Percentiles rank a stretch among this genome's conserved stretches.
Conservation (phyloP, 1,140 invertebrate genomes). For the Orchestia grillus region DNA sequence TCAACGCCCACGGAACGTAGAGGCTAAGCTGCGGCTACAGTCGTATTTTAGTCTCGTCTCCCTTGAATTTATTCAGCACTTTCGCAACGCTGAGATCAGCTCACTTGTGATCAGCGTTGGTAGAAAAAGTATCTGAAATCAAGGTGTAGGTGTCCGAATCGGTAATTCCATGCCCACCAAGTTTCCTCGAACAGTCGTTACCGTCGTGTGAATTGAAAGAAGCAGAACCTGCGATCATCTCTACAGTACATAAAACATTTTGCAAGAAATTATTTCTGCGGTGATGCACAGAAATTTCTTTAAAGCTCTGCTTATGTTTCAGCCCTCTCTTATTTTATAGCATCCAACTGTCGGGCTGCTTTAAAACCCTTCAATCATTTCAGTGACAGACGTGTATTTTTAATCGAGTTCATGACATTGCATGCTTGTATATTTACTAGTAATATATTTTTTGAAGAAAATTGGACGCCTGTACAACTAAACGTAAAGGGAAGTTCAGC, state of each 20-base stretch:
- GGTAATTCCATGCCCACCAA: neutral
- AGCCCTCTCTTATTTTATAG: neutral
- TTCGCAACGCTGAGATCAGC: neutral
- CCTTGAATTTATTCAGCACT: neutral
- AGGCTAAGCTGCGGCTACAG: neutral
- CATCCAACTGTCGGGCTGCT: neutral
- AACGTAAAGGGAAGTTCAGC: neutral
- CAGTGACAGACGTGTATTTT: neutral
- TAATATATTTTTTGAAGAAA: neutral
- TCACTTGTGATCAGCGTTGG: neutral
- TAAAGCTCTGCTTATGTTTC: too few relatives aligned
- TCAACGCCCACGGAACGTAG: neutral
- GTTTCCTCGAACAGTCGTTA: neutral
- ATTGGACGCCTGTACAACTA: neutral
- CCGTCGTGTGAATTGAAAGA: neutral
- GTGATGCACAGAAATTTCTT: neutral
- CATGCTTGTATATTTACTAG: neutral
- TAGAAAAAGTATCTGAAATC: too few relatives aligned
- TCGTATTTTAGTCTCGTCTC: neutral
- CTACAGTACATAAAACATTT: neutral
- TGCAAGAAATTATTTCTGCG: neutral
- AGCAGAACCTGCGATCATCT: constrained; percentile 15
- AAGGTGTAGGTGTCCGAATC: neutral
- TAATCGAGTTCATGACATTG: neutral
- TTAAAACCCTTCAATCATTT: neutral